A percentile compares a stretch with the other conserved stretches of the same genome.
Conservation (phyloP, 2,888 invertebrate genomes). For the Andrena chrysosceles region DNA sequence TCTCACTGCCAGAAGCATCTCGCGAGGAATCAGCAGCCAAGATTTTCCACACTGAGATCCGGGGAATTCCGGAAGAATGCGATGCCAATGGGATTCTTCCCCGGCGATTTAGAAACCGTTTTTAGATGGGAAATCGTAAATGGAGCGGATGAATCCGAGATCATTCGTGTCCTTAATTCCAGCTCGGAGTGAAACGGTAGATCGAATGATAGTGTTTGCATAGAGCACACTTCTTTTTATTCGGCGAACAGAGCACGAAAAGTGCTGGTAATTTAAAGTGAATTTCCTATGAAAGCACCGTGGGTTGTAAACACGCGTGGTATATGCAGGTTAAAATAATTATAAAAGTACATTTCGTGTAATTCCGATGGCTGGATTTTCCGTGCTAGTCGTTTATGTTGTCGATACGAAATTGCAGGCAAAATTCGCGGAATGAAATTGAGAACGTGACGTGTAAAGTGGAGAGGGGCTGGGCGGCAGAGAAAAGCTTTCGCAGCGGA, state of each 20-base stretch:
- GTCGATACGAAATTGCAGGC: background rate
- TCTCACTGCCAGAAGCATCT: constrained; percentile 10
- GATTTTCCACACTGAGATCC: constrained; percentile 13
- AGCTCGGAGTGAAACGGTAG: background rate
- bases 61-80: constrained; percentile 21
- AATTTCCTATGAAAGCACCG: background rate
- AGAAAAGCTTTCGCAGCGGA: constrained; percentile 43
- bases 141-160: background rate
- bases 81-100: constrained; percentile 13
- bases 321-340: background rate
- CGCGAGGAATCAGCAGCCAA: constrained; percentile 27
- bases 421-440: constrained; percentile 17
- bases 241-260: background rate
- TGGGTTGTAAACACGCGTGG: background rate
- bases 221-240: no score
- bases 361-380: background rate
- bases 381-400: background rate
- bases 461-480: background rate
- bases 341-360: background rate
- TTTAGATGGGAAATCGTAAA: constrained; percentile 18
- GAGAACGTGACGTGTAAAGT: constrained; percentile 27
- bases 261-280: constrained; percentile 15
- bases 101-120: constrained; percentile 19
- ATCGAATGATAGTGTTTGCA: background rate
- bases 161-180: constrained; percentile 11